phyloP scores from a whole-genome alignment of 2,797 vertebrate species.

The Percopsis omiscomaycus region DNA sequence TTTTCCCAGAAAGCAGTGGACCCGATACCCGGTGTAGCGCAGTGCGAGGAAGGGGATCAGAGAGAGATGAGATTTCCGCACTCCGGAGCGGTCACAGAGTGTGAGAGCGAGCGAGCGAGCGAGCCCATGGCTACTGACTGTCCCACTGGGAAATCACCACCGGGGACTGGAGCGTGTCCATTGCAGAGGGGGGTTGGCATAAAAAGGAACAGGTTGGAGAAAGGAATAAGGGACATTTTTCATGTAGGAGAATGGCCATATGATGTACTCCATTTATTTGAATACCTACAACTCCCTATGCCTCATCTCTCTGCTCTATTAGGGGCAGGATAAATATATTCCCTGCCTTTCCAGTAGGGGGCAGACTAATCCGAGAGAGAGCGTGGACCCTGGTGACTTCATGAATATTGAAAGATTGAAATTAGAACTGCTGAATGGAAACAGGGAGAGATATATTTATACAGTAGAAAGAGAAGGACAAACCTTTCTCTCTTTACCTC shows the following conservation, averaged over 20 bases:
- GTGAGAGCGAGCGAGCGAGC: slow-evolving; percentile 4
- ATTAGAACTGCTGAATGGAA: not conserved
- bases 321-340: not conserved
- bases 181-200: slow-evolving; percentile 46
- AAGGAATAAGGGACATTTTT: slow-evolving; percentile 6
- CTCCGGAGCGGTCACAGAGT: slow-evolving; percentile 48
- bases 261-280: not conserved
- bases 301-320: slow-evolving; percentile 4
- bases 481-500: slow-evolving; percentile 6
- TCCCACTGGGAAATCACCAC: slow-evolving; percentile 61
- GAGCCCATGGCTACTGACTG: slow-evolving; percentile 42
- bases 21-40: slow-evolving; percentile 55
- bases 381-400: not conserved
- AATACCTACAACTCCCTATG: slow-evolving; percentile 6
- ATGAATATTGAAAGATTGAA: not conserved
- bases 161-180: slow-evolving; percentile 45
- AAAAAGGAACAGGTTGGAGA: slow-evolving; percentile 24
- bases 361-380: slow-evolving; percentile 9
- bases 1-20: slow-evolving; percentile 69
- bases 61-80: slow-evolving; percentile 70
- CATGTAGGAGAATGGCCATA: slow-evolving; percentile 31
- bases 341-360: slow-evolving; percentile 14
- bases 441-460: not conserved
- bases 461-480: slow-evolving; percentile 1
- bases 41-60: slow-evolving; percentile 59